Conservation (phyloP, 1,140 invertebrate species). For the Harpegnathos saltator region DNA sequence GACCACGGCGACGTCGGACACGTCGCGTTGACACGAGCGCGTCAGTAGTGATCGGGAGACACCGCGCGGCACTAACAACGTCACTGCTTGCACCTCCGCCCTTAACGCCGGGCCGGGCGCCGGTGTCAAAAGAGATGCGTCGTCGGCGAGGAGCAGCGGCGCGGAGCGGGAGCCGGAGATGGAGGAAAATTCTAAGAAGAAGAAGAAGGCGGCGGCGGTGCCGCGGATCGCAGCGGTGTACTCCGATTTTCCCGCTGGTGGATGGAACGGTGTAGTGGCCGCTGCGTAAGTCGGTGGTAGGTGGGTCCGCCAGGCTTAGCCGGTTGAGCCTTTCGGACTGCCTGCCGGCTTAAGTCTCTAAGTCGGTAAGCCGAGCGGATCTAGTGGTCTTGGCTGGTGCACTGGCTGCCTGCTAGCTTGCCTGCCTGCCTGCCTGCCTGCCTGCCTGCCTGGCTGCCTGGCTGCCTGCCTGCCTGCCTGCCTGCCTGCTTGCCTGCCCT, state of each 20-base stretch:
- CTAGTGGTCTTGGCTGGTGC: slow-evolving; percentile 83
- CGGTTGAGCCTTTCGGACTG: slow-evolving; percentile 84
- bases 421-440: slow-evolving; percentile 72
- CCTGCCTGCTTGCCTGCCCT: slow-evolving; percentile 70
- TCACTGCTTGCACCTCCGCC: slow-evolving; percentile 53
- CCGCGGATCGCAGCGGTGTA: slow-evolving; percentile 67
- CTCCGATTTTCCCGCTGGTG: slow-evolving; percentile 70
- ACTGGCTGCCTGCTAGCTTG: slow-evolving; percentile 76
- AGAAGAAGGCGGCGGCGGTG: slow-evolving; percentile 67
- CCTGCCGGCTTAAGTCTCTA: slow-evolving; percentile 84
- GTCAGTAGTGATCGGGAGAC: slow-evolving; percentile 27
- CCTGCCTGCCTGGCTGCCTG: slow-evolving; percentile 71
- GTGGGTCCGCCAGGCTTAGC: slow-evolving; percentile 82
- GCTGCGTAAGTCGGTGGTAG: slow-evolving; percentile 71
- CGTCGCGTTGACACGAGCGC: slow-evolving; percentile 26
- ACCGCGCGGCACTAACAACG: slow-evolving; percentile 37
- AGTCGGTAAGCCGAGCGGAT: slow-evolving; percentile 84
- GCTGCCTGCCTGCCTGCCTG: slow-evolving; percentile 71
- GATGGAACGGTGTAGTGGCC: slow-evolving; percentile 70
- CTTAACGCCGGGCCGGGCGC: slow-evolving; percentile 44
- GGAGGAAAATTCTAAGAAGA: slow-evolving; percentile 51
- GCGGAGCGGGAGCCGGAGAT: slow-evolving; percentile 30
- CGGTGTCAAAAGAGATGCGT: slow-evolving; percentile 35
- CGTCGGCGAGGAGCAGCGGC: slow-evolving; percentile 11
- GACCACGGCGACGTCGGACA: slow-evolving; percentile 27